phyloP scores from a whole-genome alignment of 2,797 vertebrate species.

The Darevskia mixta region DNA sequence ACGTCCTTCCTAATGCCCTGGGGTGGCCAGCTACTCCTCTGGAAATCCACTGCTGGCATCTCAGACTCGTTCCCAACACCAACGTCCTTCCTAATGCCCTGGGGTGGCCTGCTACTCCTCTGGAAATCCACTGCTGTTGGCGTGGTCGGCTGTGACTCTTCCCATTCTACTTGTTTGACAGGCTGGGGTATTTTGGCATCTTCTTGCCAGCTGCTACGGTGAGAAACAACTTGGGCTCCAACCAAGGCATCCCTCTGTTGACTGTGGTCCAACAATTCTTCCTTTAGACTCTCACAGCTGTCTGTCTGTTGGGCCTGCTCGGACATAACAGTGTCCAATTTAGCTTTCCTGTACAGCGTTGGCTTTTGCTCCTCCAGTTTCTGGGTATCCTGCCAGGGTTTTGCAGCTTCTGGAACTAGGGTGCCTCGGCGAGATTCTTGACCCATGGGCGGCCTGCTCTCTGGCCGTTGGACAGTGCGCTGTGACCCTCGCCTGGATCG shows the following conservation, averaged over 20 bases:
- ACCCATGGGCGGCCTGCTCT: accelerated
- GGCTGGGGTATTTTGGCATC: background rate
- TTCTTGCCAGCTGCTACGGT: background rate
- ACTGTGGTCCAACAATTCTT: background rate
- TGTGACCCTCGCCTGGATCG: background rate
- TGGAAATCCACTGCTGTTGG: background rate
- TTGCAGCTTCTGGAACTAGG: background rate
- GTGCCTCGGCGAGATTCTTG: background rate
- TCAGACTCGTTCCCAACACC: background rate
- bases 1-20: too few relatives aligned
- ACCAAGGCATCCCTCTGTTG: background rate
- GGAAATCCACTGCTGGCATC: background rate
- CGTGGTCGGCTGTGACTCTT: background rate
- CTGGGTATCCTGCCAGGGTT: background rate
- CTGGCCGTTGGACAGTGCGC: too few relatives aligned
- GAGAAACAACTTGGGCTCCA: too few relatives aligned
- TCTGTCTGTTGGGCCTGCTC: slow-evolving; percentile 10
- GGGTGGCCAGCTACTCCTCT: too few relatives aligned
- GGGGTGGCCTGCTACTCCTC: too few relatives aligned
- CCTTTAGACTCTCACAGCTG: background rate
- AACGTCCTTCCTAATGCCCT: too few relatives aligned
- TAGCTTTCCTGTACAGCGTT: background rate
- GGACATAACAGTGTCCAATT: background rate
- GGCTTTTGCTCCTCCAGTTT: background rate
- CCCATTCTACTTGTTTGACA: background rate